Percentiles rank a stretch among this genome's conserved stretches.
These are phyloP conservation scores for Cepaea hortensis DNA, from an alignment of 2,888 invertebrate species.

Conservation along the genomic window DNA sequence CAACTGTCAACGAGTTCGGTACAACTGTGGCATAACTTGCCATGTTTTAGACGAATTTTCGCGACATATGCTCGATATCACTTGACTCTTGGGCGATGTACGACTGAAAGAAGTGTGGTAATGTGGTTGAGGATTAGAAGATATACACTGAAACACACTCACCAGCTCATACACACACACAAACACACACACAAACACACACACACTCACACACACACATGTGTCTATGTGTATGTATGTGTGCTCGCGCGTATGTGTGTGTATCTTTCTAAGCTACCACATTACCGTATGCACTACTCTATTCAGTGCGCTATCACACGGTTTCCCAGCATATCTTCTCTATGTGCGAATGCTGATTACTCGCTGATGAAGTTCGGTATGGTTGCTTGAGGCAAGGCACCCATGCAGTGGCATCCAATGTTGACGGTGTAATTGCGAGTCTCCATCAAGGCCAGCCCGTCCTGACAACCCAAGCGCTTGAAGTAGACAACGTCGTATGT, in stretches of 20 bases:
- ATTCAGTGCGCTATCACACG: neutral
- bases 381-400: neutral
- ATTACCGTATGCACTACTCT: neutral
- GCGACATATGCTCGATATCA: neutral
- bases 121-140: too few species aligned
- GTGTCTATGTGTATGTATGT: neutral
- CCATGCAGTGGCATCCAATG: conserved; percentile 22
- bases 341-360: neutral
- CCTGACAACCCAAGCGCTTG: conserved; percentile 5
- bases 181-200: neutral
- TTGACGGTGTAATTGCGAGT: neutral
- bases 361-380: neutral
- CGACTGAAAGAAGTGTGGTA: too few species aligned
- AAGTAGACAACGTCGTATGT: neutral
- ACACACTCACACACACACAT: neutral
- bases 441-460: conserved; percentile 2
- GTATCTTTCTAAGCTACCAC: neutral
- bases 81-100: too few species aligned
- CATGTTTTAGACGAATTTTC: neutral
- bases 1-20: neutral
- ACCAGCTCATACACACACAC: too few species aligned
- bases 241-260: neutral
- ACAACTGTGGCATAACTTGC: neutral
- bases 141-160: too few species aligned
- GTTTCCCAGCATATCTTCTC: too few species aligned